Percentiles rank a stretch among this genome's conserved stretches.
These are phyloP conservation scores for Pegoplata infirma DNA, from an alignment of 2,888 invertebrate genomes.

Conservation along the genomic window DNA sequence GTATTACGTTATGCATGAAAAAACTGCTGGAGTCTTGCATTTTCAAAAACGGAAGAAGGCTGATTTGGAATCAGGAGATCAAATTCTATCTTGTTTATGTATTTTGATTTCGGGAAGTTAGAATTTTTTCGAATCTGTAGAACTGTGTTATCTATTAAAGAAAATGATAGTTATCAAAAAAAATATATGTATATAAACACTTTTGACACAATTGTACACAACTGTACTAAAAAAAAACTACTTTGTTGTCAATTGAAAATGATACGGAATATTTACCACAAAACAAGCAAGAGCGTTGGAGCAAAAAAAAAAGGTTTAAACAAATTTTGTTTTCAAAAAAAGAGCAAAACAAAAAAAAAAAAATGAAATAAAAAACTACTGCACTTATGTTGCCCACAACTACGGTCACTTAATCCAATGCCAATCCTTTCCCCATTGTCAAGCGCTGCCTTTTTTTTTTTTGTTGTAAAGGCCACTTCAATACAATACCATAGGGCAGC, in stretches of 20 bases:
- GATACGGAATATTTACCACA: not conserved
- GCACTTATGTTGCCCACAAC: conserved; percentile 28
- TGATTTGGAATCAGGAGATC: no score
- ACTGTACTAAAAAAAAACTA: conserved; percentile 34
- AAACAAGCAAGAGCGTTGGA: not conserved
- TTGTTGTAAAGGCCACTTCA: conserved; percentile 32
- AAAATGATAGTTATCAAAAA: no score
- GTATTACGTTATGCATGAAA: no score
- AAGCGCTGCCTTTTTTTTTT: conserved; percentile 23
- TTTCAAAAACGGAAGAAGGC: no score
- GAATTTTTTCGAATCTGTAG: no score
- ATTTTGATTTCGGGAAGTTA: no score
- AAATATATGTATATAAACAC: not conserved
- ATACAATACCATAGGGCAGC: conserved; percentile 27
- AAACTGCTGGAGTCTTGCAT: no score
- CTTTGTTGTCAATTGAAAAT: not conserved
- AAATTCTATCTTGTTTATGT: no score
- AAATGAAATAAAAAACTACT: conserved; percentile 1
- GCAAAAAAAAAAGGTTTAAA: conserved; percentile 7
- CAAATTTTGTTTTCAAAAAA: conserved; percentile 17
- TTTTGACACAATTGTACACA: conserved; percentile 14
- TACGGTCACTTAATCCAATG: conserved; percentile 45
- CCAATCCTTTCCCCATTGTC: conserved; percentile 52
- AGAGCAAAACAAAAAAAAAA: conserved; percentile 1
- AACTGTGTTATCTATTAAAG: no score